Percentiles rank a stretch among this genome's conserved stretches.
phyloP scores from a whole-genome alignment of 2,797 vertebrate genomes.

The Schizopygopsis malacanthus region DNA sequence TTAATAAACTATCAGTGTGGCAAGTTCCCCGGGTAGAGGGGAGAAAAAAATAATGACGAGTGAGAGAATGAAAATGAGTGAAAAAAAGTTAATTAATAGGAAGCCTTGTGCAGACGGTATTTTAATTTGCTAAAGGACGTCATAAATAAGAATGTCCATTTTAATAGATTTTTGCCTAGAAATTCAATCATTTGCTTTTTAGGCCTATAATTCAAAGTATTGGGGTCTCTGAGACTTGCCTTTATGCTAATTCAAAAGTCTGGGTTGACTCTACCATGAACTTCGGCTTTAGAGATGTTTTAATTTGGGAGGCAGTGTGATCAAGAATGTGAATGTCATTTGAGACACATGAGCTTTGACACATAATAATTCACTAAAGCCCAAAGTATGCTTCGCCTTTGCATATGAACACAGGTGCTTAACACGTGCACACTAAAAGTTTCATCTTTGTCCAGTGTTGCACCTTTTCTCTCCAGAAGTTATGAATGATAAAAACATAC shows the following conservation, averaged over 20 bases:
- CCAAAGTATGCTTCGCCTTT: not conserved
- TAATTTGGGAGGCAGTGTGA: slow-evolving; percentile 45
- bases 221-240: slow-evolving; percentile 56
- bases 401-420: not conserved
- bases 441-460: not conserved
- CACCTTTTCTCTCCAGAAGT: not conserved
- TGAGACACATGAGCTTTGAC: not conserved
- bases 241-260: slow-evolving; percentile 61
- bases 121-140: slow-evolving; percentile 81
- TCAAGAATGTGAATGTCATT: not conserved
- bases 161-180: slow-evolving; percentile 79
- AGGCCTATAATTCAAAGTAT: slow-evolving; percentile 72
- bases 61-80: slow-evolving; percentile 68
- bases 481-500: not conserved
- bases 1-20: slow-evolving; percentile 85
- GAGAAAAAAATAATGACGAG: slow-evolving; percentile 57
- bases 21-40: slow-evolving; percentile 76
- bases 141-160: slow-evolving; percentile 82
- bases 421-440: not conserved
- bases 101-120: slow-evolving; percentile 72
- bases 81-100: slow-evolving; percentile 81
- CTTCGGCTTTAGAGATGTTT: slow-evolving; percentile 44
- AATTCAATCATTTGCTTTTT: slow-evolving; percentile 72
- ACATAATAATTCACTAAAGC: not conserved
- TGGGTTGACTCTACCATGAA: slow-evolving; percentile 46